Conservation (phyloP, 2,888 invertebrate species). For the Acanthosepion esculentum region DNA sequence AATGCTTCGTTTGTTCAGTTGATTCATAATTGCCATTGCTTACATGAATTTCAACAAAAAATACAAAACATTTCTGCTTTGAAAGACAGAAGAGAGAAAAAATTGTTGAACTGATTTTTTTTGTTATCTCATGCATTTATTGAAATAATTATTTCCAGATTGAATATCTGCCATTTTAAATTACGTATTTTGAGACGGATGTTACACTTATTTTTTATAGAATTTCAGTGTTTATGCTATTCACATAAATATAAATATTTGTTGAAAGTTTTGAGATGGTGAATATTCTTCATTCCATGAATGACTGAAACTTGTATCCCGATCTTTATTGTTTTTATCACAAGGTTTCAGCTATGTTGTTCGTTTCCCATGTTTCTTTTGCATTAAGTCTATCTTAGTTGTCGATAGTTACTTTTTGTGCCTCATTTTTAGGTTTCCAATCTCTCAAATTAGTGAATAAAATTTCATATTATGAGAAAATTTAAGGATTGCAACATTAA, state of each 20-base stretch:
- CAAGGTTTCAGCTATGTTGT: neutral
- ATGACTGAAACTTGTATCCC: neutral
- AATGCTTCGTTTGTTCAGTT: neutral
- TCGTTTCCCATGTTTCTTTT: too few species aligned
- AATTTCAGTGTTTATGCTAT: neutral
- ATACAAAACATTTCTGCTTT: neutral
- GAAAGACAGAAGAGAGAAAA: neutral
- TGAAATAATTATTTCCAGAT: neutral
- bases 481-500: too few species aligned
- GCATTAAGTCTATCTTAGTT: too few species aligned
- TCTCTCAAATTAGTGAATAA: too few species aligned
- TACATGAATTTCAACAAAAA: too few species aligned
- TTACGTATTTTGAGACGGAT: neutral
- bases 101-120: neutral
- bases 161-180: neutral
- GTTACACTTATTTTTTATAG: neutral
- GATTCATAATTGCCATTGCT: neutral
- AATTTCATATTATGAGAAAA: too few species aligned
- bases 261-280: neutral
- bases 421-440: too few species aligned
- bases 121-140: neutral
- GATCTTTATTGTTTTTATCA: neutral
- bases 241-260: neutral
- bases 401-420: too few species aligned
- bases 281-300: neutral